Evolutionary conservation across 2,888 invertebrate species (phyloP), one percentile per base, ranked within the genome.

Genomic region (Coecobrya sp.): DNA sequence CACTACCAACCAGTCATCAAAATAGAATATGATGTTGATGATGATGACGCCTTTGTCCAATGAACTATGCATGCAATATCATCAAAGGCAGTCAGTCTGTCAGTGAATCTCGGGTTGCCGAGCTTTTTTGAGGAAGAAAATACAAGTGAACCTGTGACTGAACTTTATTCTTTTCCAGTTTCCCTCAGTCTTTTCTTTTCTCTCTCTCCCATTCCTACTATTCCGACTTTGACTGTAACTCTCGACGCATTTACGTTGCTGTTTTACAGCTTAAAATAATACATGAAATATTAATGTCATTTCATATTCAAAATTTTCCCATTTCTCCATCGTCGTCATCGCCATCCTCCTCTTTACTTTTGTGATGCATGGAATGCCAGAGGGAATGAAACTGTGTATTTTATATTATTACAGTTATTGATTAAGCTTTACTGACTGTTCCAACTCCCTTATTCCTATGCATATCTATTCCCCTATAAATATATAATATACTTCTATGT

Each of bases 221-320:
- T 62, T 7, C 22, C 70, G 16, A 36, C 19, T 19, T 7, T 19
- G 45, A 73, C 76, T 73, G 19, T 36, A 36, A 30, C 42, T 70
- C 70, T 42, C 36, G n/a, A 13, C 73, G 11, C 42, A 42, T 76
- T 76, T 0, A 76, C 76, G 49, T 45, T 76, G 45, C 22, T 45
- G 45, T 49, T 49, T 76, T 25, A 22, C 76, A 76, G 49, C 76
- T 45, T 76, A 45, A 76, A 76, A 76, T 76, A 49, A 76, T 76
- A 49, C 76, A 49, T 85, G 84, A 36, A 65, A 65, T 85, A 85
- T 85, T 65, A 65, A 85, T 85, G 62, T 62, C 84, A 85, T 85
- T 85, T 85, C 65, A 62, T 62, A 82, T 82, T 82, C 82, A 82
- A 62, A 82, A 82, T 27, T 59, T 62, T 59, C 25, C 59, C 62